Evolutionary conservation across 2,888 invertebrate genomes (phyloP).

Genomic region (Lottia gigantea): DNA sequence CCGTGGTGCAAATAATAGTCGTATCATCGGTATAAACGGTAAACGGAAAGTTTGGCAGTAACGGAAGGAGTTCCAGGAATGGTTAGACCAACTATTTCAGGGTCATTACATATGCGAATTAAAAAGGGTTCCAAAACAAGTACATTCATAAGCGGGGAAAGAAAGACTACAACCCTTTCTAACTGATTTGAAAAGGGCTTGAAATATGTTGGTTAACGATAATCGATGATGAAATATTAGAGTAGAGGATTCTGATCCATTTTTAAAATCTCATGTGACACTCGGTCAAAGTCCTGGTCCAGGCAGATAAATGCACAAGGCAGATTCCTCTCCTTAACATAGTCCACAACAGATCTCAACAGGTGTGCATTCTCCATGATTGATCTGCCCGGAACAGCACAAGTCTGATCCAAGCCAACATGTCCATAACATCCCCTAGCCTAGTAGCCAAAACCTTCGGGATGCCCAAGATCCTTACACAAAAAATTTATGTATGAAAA

Average conservation of each 20-base stretch:
- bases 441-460: constrained; percentile 35
- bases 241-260: no score
- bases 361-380: constrained; percentile 41
- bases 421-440: constrained; percentile 26
- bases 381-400: constrained; percentile 33
- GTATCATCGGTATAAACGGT: constrained; percentile 3
- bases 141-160: no score
- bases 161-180: no score
- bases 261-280: no score
- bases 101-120: neutral
- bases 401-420: constrained; percentile 37
- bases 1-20: neutral
- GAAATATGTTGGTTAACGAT: constrained; percentile 24
- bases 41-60: neutral
- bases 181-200: neutral
- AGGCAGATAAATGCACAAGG: constrained; percentile 33
- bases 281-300: no score
- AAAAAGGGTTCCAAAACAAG: neutral
- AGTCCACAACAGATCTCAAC: constrained; percentile 34
- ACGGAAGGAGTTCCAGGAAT: neutral
- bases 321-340: constrained; percentile 34
- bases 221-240: no score
- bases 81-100: neutral
- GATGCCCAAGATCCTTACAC: constrained; percentile 38
- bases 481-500: constrained; percentile 27